phyloP scores from a whole-genome alignment of 2,113 vertebrate genomes.

The Osmerus mordax region DNA sequence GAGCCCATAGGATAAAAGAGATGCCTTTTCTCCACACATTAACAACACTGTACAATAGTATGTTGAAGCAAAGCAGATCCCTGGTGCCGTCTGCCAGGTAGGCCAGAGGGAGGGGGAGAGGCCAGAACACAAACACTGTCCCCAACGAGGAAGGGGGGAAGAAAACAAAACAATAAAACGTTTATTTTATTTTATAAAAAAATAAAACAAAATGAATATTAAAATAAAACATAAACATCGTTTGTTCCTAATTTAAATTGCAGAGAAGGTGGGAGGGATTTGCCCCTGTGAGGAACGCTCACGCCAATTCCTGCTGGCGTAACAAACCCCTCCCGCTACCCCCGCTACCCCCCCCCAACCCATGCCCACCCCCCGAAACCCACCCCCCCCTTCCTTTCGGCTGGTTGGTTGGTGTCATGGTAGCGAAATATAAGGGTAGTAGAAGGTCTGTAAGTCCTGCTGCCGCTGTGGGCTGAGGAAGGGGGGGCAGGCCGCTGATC shows the following conservation, averaged over 20 bases:
- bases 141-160: conserved; percentile 41
- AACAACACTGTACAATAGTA: conserved; percentile 61
- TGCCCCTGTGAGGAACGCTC: conserved; percentile 59
- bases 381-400: conserved; percentile 39
- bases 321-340: conserved; percentile 59
- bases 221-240: conserved; percentile 70
- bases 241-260: conserved; percentile 71
- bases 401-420: conserved; percentile 52
- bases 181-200: conserved; percentile 37
- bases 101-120: conserved; percentile 48
- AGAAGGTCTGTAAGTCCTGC: conserved; percentile 68
- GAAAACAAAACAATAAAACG: conserved; percentile 40
- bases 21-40: conserved; percentile 49
- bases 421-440: conserved; percentile 61
- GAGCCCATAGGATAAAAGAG: conserved; percentile 68
- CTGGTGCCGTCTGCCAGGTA: conserved; percentile 66
- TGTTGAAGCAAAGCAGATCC: conserved; percentile 70
- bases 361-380: conserved; percentile 26
- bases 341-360: conserved; percentile 15
- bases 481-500: conserved; percentile 47
- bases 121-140: conserved; percentile 49
- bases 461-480: conserved; percentile 43
- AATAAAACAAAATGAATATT: conserved; percentile 41
- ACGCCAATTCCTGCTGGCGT: conserved; percentile 73
- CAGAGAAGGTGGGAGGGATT: conserved; percentile 67